phyloP scores from a whole-genome alignment of 2,797 vertebrate species.

The Gallirallus australis region DNA sequence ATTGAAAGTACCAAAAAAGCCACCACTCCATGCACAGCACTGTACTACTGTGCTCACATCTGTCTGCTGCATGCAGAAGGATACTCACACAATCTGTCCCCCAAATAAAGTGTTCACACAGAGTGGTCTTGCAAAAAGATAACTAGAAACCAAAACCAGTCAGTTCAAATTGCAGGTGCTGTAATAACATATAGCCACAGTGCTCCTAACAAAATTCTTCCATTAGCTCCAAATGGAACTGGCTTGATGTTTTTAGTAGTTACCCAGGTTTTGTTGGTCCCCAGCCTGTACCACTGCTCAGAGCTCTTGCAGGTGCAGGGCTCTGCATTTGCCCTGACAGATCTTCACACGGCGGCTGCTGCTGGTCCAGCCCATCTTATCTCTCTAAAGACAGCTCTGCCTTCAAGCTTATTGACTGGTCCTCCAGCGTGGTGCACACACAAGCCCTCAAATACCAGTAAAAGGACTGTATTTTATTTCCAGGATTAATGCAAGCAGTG shows the following conservation, averaged over 20 bases:
- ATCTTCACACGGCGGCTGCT: not conserved
- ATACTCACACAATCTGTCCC: not conserved
- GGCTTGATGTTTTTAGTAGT: not conserved
- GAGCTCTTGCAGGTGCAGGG: not conserved
- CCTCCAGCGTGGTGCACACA: not conserved
- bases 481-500: not conserved
- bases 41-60: fast-evolving
- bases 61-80: not conserved
- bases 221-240: not conserved
- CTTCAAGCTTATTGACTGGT: fast-evolving
- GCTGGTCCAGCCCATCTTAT: not conserved
- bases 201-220: not conserved
- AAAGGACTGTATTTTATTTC: not conserved
- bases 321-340: not conserved
- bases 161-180: not conserved
- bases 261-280: not conserved
- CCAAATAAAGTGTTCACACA: not conserved
- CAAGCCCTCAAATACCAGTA: not conserved
- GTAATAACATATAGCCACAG: not conserved
- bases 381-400: not conserved
- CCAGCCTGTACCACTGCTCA: fast-evolving
- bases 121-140: not conserved
- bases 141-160: not conserved
- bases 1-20: not conserved
- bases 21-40: fast-evolving